A percentile compares a stretch with the other conserved stretches of the same genome.
Conservation (phyloP, 2,888 invertebrate species). For the Euproctis similis region DNA sequence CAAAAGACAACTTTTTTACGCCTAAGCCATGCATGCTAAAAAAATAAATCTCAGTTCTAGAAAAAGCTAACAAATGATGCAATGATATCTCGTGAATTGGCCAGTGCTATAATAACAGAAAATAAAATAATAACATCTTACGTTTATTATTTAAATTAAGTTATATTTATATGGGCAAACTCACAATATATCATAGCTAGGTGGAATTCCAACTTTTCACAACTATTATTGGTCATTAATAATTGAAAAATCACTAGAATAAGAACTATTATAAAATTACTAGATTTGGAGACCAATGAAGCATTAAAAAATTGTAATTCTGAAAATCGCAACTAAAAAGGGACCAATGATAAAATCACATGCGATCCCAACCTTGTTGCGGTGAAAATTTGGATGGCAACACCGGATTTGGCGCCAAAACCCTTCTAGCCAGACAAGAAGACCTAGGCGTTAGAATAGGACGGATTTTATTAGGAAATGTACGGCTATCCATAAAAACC, state of each 20-base stretch:
- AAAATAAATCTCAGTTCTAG: constrained; percentile 15
- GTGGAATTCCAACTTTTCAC: background rate
- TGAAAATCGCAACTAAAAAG: constrained; percentile 26
- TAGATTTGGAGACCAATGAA: constrained; percentile 1
- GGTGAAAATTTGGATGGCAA: constrained; percentile 73
- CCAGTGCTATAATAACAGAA: constrained; percentile 28
- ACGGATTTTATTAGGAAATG: constrained; percentile 38
- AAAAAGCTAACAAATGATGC: constrained; percentile 29
- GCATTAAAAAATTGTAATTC: constrained; percentile 3
- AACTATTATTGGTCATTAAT: background rate
- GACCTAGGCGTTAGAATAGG: constrained; percentile 49
- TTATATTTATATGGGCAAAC: too few species aligned
- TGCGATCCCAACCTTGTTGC: constrained; percentile 64
- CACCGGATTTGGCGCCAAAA: constrained; percentile 58
- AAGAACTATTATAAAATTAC: too few species aligned
- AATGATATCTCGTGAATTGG: constrained; percentile 38
- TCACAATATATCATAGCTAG: constrained; percentile 22
- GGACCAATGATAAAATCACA: constrained; percentile 34
- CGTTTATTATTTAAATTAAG: too few species aligned
- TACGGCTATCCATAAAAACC: constrained; percentile 49
- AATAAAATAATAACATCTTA: constrained; percentile 7
- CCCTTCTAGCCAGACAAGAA: constrained; percentile 64
- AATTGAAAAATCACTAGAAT: too few species aligned
- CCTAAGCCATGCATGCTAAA: constrained; percentile 16
- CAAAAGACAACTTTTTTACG: too few species aligned